Base-by-base conservation (phyloP, 35 echinoderm and acorn worm genomes). In the Acanthaster planci region DNA sequence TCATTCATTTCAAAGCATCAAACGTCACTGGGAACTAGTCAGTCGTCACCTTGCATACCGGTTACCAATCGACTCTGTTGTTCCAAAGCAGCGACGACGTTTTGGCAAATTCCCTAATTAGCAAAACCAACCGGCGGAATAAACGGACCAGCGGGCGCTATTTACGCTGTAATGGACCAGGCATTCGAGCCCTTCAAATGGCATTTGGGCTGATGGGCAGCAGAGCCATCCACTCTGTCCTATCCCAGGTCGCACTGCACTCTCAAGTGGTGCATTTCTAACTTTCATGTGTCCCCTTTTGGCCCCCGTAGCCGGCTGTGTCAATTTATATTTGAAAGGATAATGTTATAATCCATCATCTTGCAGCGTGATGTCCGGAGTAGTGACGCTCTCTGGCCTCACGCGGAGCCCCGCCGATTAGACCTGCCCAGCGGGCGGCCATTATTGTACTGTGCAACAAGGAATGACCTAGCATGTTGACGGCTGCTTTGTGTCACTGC, bases 311-410 rank as follows among this genome's bases (percentile, higher is more conserved):
- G 14, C 18, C 34, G 64, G 64, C 64, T 72, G 64, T 72, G 64
- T 72, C 64, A 72, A 72, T 72, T 72, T 72, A 34, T 14, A 72
- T 72, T 72, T 72, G 64, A 72, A 72, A 72, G 22, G 64, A 72
- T 72, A 72, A 72, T 72, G 64, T 72, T 72, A 72, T 31, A 72
- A 72, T 72, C 64, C 64, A 72, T 72, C 26, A 47, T 47, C 42
- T 47, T 72, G 34, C 34, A 72, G 26, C 23, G 64, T 72, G 29
- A 26, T 72, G 64, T 31, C 34, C 64, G 64, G 23, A 14, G 12
- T 72, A 34, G 34, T 34, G 64, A 26, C 27, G 64, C 34, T 47
- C 4, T 72, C 64, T 72, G 64, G 30, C 64, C 64, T 4, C 64
- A 26, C 64, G 64, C 34, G 64, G 18, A 26, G 19, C 34, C 64